Base-by-base conservation (phyloP, 2,113 vertebrate species). In the Sarotherodon lohbergeri region DNA sequence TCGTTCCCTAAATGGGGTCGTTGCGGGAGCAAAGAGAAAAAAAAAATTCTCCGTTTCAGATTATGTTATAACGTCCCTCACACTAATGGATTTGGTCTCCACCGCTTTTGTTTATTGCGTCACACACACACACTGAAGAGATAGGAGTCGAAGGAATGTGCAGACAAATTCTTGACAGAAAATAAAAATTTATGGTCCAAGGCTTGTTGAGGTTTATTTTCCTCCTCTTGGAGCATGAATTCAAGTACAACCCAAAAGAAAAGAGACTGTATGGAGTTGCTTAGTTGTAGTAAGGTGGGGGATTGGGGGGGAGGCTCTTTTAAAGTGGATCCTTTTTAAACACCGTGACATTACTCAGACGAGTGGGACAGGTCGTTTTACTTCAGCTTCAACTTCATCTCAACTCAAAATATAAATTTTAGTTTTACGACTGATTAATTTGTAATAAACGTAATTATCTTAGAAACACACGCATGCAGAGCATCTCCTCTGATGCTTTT, bases 1-100 rank as follows among this genome's bases (percentile, higher is more conserved):
- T 78, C 22, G 24, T 16, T 83, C 71, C 57, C 29, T 61, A 61
- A 92, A 93, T 82, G 78, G 92, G 89, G 88, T 92, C 90, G 41
- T 48, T 54, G 13, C 24, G 14, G 68, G 87, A 82, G 61, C 80
- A 88, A 83, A 80, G 73, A 39, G 27, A 82, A 50, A 68, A 82
- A 34, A 61, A 66, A 13, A 19, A 0, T n/a, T 32, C 3, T 68
- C 84, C 83, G 81, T 73, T 87, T 93, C 50, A 48, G 68, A 91
- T 90, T 80, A 87, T 81, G 78, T 85, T 61, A 68, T 83, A 55
- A 61, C 57, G 83, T 85, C 13, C 55, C 39, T 66, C 56, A 52
- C 9, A 34, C 50, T 71, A 81, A 88, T 83, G 48, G 50, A 76
- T 80, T 52, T 34, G 73, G 73, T 78, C 73, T 78, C 73, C 22